Evolutionary conservation across 2,113 vertebrate genomes (phyloP).

Genomic region (Sakesphorus luctuosus): DNA sequence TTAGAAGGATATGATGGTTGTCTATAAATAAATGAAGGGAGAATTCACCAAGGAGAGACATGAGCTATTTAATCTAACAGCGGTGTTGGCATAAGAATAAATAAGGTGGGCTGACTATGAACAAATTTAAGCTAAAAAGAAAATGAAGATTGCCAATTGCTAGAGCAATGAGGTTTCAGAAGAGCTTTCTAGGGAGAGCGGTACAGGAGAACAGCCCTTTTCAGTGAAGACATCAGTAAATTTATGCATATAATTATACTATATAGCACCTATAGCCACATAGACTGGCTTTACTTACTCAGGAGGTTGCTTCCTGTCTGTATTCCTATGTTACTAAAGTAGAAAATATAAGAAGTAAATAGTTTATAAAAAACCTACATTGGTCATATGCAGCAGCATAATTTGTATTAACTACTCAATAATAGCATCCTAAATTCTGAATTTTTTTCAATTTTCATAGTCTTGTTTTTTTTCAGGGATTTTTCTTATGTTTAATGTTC

Average conservation of each 20-base stretch:
- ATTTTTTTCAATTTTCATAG: background rate
- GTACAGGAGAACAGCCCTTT: background rate
- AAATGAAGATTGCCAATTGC: background rate
- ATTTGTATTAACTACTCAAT: background rate
- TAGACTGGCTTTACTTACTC: background rate
- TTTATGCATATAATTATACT: background rate
- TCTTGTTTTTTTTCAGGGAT: background rate
- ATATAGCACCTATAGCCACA: rapidly evolving
- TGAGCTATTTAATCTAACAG: background rate
- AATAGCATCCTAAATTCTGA: background rate
- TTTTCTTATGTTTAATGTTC: background rate
- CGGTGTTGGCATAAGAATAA: background rate
- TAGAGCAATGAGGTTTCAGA: background rate
- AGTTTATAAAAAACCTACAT: background rate
- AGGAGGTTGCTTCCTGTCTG: background rate
- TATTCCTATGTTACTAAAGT: background rate
- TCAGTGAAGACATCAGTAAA: background rate
- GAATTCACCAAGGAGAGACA: background rate
- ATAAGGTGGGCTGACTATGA: background rate
- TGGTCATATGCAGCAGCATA: background rate
- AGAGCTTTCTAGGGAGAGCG: rapidly evolving
- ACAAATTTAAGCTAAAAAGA: background rate
- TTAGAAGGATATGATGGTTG: background rate
- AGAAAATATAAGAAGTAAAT: background rate
- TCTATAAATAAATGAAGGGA: slow-evolving; percentile 17